Percentiles rank a stretch among this genome's conserved stretches.
Conservation (phyloP, 2,113 vertebrate genomes). For the Picathartes gymnocephalus region DNA sequence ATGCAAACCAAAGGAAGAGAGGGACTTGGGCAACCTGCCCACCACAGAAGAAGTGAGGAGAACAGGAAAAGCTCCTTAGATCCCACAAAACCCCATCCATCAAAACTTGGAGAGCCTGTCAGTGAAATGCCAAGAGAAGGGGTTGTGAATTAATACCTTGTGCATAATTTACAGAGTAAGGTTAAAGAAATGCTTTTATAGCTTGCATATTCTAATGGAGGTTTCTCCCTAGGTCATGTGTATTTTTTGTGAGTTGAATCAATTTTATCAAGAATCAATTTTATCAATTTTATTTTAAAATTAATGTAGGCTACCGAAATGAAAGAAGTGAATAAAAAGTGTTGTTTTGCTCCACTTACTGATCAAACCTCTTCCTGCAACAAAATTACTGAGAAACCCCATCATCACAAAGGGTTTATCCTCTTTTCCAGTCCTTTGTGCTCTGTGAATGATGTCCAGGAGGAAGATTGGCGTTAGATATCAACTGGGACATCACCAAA, state of each 20-base stretch:
- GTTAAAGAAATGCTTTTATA: neutral
- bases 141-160: neutral
- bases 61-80: neutral
- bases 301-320: accelerated
- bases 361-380: neutral
- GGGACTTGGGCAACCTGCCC: neutral
- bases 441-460: neutral
- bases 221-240: neutral
- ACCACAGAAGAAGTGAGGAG: neutral
- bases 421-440: neutral
- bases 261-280: neutral
- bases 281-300: too few relatives aligned
- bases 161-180: neutral
- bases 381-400: neutral
- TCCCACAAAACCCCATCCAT: neutral
- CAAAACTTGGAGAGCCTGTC: neutral
- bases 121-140: neutral
- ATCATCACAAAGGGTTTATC: neutral
- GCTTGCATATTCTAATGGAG: neutral
- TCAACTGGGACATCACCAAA: neutral
- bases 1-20: neutral
- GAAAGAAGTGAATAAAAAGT: too few relatives aligned
- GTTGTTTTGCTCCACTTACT: neutral
- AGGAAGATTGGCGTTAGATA: neutral
- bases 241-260: neutral